Evolutionary conservation across 2,888 invertebrate genomes (phyloP).

Genomic region (Pyrochroa serraticornis): DNA sequence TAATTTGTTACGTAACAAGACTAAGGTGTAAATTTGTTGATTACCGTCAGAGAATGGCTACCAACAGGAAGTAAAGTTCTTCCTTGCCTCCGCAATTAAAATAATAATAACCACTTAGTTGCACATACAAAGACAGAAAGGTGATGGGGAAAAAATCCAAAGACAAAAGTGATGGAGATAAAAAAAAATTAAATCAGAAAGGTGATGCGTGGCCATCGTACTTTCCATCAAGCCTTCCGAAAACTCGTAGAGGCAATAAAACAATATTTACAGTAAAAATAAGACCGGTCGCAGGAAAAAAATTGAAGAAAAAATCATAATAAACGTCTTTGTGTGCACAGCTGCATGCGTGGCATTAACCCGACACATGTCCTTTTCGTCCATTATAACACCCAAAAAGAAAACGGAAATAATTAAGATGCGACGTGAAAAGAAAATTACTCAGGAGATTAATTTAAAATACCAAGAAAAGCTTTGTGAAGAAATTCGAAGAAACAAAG

Average conservation of each 20-base stretch:
- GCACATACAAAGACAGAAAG: too few species aligned
- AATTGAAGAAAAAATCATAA: slow-evolving; percentile 30
- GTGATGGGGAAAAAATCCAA: too few species aligned
- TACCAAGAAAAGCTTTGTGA: too few species aligned
- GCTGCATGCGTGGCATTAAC: slow-evolving; percentile 32
- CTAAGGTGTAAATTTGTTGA: too few species aligned
- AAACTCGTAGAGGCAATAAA: slow-evolving; percentile 23
- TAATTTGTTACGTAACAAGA: too few species aligned
- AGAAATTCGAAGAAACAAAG: too few species aligned
- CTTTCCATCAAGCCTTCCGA: slow-evolving; percentile 5
- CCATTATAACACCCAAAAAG: slow-evolving; percentile 4
- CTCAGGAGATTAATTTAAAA: slow-evolving; percentile 1
- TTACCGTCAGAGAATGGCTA: too few species aligned
- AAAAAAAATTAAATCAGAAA: not conserved
- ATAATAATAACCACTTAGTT: too few species aligned
- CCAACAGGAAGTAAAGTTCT: too few species aligned
- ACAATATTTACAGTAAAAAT: slow-evolving; percentile 30
- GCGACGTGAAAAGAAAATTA: slow-evolving; percentile 10
- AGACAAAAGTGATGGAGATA: too few species aligned
- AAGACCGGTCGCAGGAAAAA: slow-evolving; percentile 6
- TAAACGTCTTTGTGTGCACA: slow-evolving; percentile 40
- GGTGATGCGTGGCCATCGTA: not conserved
- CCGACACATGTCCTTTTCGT: slow-evolving; percentile 16
- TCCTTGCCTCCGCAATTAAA: too few species aligned
- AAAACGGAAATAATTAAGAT: slow-evolving; percentile 20